phyloP scores from a whole-genome alignment of 1,140 invertebrate species.

The Drosophila santomea region DNA sequence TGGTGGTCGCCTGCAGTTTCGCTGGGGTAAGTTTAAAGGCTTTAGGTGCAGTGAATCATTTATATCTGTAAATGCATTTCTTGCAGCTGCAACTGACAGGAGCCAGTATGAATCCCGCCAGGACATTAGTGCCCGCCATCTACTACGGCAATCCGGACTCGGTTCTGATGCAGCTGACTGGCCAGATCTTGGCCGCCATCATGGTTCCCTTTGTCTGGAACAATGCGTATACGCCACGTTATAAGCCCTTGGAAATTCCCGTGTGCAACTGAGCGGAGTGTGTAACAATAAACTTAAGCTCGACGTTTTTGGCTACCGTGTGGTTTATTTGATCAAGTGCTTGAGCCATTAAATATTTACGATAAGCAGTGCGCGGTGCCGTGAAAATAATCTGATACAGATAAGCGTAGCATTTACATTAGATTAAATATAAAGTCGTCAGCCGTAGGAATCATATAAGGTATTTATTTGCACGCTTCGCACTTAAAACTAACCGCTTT shows the following conservation, averaged over 20 bases:
- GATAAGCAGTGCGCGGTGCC: constrained; percentile 26
- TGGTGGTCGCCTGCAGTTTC: constrained; percentile 44
- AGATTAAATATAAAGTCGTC: constrained; percentile 21
- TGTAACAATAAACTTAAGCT: constrained; percentile 28
- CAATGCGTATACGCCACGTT: constrained; percentile 8
- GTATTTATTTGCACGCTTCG: constrained; percentile 32
- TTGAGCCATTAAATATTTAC: constrained; percentile 36
- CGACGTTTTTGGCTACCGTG: constrained; percentile 20
- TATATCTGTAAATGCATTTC: neutral
- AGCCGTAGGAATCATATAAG: constrained; percentile 11
- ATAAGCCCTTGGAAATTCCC: constrained; percentile 5
- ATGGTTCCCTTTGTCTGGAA: constrained; percentile 48
- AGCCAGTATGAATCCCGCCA: constrained; percentile 54
- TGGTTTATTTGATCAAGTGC: constrained; percentile 37
- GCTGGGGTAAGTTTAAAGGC: constrained; percentile 29
- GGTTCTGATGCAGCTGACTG: constrained; percentile 35
- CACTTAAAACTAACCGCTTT: constrained; percentile 30
- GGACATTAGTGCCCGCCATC: constrained; percentile 28
- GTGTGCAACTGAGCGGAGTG: neutral
- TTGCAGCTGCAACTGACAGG: constrained; percentile 41
- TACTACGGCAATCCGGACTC: constrained; percentile 32
- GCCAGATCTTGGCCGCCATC: constrained; percentile 41
- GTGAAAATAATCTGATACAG: constrained; percentile 14
- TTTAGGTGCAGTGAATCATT: neutral
- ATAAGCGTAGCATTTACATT: constrained; percentile 38